Evolutionary conservation across 2,113 vertebrate genomes (phyloP).

Genomic region (Myrmecophaga tridactyla): DNA sequence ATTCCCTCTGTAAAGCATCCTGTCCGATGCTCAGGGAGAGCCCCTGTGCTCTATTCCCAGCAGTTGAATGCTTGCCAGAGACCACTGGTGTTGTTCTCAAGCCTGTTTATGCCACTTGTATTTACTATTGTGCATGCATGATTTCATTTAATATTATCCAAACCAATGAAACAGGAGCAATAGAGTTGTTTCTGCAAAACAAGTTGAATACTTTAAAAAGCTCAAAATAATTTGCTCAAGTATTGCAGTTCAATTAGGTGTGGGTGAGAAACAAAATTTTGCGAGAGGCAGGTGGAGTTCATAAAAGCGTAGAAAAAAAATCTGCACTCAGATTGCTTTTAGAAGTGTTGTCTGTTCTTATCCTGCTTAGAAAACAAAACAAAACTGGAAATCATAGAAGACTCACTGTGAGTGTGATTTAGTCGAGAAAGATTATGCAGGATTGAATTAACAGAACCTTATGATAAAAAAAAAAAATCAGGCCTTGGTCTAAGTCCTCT

Average conservation of each 20-base stretch:
- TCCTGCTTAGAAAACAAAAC: not conserved
- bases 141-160: not conserved
- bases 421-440: not conserved
- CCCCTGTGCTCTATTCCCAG: accelerated
- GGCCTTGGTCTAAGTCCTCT: not conserved
- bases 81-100: not conserved
- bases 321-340: not conserved
- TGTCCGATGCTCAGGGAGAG: accelerated
- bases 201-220: not conserved
- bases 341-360: not conserved
- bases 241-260: not conserved
- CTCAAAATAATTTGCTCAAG: not conserved
- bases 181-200: not conserved
- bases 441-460: not conserved
- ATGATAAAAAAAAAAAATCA: not conserved
- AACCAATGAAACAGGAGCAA: not conserved
- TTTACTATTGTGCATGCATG: not conserved
- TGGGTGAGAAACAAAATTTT: not conserved
- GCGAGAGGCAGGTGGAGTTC: not conserved
- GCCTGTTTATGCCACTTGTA: not conserved
- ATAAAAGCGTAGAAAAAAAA: not conserved
- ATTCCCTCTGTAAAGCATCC: no score
- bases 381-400: not conserved
- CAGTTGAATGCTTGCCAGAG: not conserved
- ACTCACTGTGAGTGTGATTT: accelerated